These are phyloP conservation scores for Nomada lathburiana DNA, from an alignment of 2,888 invertebrate species.

Conservation along the genomic window DNA sequence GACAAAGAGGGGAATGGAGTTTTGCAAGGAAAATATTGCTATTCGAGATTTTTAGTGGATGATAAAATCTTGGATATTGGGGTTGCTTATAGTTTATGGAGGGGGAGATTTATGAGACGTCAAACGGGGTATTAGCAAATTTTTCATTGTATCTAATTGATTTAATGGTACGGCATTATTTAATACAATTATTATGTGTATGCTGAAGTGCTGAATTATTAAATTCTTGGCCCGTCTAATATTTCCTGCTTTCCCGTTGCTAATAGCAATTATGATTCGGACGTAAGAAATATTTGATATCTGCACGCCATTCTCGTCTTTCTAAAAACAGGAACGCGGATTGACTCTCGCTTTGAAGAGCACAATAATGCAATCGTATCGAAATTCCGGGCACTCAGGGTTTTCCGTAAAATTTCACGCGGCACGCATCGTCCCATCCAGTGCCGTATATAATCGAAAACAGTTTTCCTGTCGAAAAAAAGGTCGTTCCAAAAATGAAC, in stretches of 20 bases:
- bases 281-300: constrained; percentile 1
- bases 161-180: too few relatives aligned
- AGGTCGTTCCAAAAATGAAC: constrained; percentile 18
- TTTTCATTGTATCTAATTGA: too few relatives aligned
- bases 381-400: constrained; percentile 35
- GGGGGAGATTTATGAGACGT: too few relatives aligned
- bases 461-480: constrained; percentile 16
- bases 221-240: background rate
- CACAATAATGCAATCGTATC: constrained; percentile 33
- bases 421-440: constrained; percentile 15
- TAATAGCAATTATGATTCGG: background rate
- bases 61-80: too few relatives aligned
- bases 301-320: constrained; percentile 2
- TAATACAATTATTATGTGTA: too few relatives aligned
- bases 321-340: constrained; percentile 21
- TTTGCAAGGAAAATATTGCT: too few relatives aligned
- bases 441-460: constrained; percentile 28
- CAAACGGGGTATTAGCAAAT: too few relatives aligned
- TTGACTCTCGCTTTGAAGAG: constrained; percentile 26
- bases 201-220: too few relatives aligned
- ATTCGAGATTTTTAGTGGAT: too few relatives aligned
- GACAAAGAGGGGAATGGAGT: too few relatives aligned
- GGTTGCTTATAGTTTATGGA: too few relatives aligned
- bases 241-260: background rate
- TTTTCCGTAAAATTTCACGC: constrained; percentile 42